Evolutionary conservation across 1,140 invertebrate genomes (phyloP).

Genomic region (Ceratina australensis): DNA sequence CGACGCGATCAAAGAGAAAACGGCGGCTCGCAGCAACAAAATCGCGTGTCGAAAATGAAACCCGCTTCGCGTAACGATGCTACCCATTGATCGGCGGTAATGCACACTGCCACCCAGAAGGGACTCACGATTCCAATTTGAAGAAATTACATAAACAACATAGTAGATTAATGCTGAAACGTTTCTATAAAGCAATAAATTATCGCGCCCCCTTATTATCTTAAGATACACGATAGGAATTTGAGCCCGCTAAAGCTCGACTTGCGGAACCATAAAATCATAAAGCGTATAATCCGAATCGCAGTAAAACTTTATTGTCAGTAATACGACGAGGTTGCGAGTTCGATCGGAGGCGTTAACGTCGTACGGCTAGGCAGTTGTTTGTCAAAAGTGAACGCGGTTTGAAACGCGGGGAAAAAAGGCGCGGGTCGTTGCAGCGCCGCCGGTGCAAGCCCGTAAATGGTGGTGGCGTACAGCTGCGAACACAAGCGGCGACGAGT

Average conservation of each 20-base stretch:
- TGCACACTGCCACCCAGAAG: too few relatives aligned
- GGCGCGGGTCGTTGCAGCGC: neutral
- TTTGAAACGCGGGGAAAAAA: conserved; percentile 35
- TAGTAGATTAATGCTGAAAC: too few relatives aligned
- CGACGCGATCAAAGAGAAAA: conserved; percentile 47
- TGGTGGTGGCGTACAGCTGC: conserved; percentile 40
- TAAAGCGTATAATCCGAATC: neutral
- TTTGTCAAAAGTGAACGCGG: conserved; percentile 52
- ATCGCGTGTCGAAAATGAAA: conserved; percentile 46
- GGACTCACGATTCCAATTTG: too few relatives aligned
- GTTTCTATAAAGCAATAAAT: too few relatives aligned
- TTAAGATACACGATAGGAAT: neutral
- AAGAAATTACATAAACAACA: too few relatives aligned
- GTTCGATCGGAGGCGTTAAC: too few relatives aligned
- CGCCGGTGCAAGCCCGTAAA: conserved; percentile 29
- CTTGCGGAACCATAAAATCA: neutral
- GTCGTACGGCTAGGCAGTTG: conserved; percentile 9
- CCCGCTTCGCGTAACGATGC: neutral
- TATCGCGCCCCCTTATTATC: too few relatives aligned
- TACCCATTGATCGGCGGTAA: neutral
- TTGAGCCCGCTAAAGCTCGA: neutral
- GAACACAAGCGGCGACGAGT: conserved; percentile 14
- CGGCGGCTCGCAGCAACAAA: conserved; percentile 37
- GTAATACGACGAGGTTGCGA: too few relatives aligned
- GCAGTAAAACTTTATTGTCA: conserved; percentile 1